These are phyloP conservation scores for Mola mola DNA, from an alignment of 2,113 vertebrate species.

Conservation along the genomic window DNA sequence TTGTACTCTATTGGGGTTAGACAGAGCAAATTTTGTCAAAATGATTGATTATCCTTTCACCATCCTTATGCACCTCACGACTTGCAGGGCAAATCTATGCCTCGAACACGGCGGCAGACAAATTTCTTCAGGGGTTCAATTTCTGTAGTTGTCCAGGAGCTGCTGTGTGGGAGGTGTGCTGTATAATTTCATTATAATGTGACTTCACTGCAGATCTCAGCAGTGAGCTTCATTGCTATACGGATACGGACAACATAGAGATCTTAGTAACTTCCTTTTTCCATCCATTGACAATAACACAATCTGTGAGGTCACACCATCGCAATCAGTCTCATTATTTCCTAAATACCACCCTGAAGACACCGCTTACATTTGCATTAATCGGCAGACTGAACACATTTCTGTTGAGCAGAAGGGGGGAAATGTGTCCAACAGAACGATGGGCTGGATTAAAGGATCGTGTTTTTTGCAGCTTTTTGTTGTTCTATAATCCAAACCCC, in stretches of 20 bases:
- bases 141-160: no score
- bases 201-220: neutral
- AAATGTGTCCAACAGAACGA: neutral
- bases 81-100: no score
- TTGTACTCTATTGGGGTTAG: no score
- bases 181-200: neutral
- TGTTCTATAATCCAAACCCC: constrained; percentile 4
- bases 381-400: constrained; percentile 9
- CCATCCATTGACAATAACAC: no score
- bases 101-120: no score
- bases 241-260: neutral
- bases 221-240: no score
- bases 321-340: neutral
- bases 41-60: no score
- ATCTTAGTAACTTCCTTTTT: no score
- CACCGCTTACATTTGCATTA: constrained; percentile 24
- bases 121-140: no score
- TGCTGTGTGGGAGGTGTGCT: no score
- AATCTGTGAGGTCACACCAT: constrained; percentile 1
- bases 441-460: constrained; percentile 15
- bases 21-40: no score
- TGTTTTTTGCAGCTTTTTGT: constrained; percentile 12
- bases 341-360: constrained; percentile 7
- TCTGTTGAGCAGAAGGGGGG: neutral
- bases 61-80: no score